Base-by-base conservation (phyloP, 2,797 vertebrate species). In the Microhierax caerulescens region DNA sequence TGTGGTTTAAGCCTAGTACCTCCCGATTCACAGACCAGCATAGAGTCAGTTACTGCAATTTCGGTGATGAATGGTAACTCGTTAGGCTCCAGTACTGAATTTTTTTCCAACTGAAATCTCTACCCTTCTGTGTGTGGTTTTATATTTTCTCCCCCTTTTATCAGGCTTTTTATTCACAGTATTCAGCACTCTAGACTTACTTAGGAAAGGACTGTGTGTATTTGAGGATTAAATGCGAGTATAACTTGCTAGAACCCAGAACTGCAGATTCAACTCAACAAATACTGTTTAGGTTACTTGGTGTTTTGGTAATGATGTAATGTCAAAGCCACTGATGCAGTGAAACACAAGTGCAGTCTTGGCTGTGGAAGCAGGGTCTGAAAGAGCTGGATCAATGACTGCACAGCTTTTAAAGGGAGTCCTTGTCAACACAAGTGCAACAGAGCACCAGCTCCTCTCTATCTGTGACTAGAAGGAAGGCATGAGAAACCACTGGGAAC, bases 341-440 rank as follows among this genome's bases (percentile, higher is more conserved):
- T 79, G 92, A 95, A 97, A 88, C 53, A 61, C 84, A 84, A 84
- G 6, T 93, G 90, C 82, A 72, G 59, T 72, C 51, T 86, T 88
- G 85, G 90, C 90, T 93, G 39, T 10, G 11, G 68, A 97, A 97
- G 80, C 91, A 94, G 45, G 2, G 5, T 74, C 96, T 93, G 93
- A 94, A 56, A 89, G 94, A 82, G 74, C 90, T 80, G 75, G 84
- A 93, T 93, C 68, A 64, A 60, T 34, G 47, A 88, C 85, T 93
- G 87, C 75, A 37, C 48, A 69, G 90, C 78, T 97, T 97, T 96
- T 94, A 89, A 97, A 97, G 73, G 67, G 80, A 86, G 78, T 76
- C 95, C 85, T 96, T 97, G 96, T 97, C 97, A 97, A 96, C 81
- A 92, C 73, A 96, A 74, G 25, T 91, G 91, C 81, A 78, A 18